A percentile compares a stretch with the other conserved stretches of the same genome.
phyloP scores from a whole-genome alignment of 1,140 invertebrate species.

The Trinorchestia longiramus region DNA sequence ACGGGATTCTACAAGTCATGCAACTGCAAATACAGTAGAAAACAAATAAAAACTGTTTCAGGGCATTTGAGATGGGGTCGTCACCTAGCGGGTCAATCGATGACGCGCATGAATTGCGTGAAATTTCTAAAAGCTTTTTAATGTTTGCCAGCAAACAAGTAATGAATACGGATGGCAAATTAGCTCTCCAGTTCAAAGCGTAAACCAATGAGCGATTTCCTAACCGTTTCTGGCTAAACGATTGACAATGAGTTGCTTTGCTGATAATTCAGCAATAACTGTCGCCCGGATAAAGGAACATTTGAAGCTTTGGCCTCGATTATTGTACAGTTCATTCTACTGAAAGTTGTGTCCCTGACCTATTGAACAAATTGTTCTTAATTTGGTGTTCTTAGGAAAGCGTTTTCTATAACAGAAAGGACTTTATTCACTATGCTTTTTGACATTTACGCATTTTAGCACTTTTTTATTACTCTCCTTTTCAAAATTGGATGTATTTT shows the following conservation, averaged over 20 bases:
- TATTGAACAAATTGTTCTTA: background rate
- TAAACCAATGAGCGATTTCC: no score
- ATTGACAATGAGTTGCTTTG: background rate
- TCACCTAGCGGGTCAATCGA: no score
- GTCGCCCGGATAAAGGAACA: background rate
- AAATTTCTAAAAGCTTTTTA: no score
- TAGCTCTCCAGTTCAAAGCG: no score
- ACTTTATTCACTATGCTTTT: background rate
- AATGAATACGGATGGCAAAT: no score
- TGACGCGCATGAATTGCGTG: no score
- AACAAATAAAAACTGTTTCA: no score
- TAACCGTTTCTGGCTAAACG: background rate
- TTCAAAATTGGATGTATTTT: background rate
- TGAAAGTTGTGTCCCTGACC: background rate
- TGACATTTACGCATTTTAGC: background rate
- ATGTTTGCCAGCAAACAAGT: no score
- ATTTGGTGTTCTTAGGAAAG: background rate
- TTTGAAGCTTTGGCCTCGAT: background rate
- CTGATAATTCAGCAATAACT: background rate
- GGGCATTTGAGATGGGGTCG: no score
- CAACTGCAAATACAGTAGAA: no score
- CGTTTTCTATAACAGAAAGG: background rate
- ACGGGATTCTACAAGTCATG: no score
- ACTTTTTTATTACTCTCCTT: background rate
- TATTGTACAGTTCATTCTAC: background rate